These are phyloP conservation scores for Dione vanillae DNA, from an alignment of 2,888 invertebrate genomes.

Conservation along the genomic window DNA sequence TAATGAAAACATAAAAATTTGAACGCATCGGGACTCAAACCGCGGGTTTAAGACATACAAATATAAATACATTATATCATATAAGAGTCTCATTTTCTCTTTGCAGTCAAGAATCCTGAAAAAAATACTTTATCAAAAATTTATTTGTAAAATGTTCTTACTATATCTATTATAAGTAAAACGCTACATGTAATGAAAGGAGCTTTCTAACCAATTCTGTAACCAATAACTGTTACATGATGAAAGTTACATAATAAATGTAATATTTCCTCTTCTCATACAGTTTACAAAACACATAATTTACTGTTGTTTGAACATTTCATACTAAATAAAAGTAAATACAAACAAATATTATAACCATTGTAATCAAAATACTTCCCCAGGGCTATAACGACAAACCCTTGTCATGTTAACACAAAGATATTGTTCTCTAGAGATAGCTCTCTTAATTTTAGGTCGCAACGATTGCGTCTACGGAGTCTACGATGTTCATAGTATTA, in stretches of 20 bases:
- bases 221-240: conserved; percentile 1
- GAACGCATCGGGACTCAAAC: no score
- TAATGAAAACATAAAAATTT: no score
- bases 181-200: no score
- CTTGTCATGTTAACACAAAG: conserved; percentile 48
- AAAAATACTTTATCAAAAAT: no score
- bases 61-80: no score
- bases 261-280: not conserved
- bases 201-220: no score
- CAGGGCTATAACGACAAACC: conserved; percentile 42
- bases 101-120: no score
- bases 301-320: not conserved
- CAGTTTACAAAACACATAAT: not conserved
- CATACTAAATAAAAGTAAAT: conserved; percentile 16
- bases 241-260: conserved; percentile 1
- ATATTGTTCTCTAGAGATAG: conserved; percentile 46
- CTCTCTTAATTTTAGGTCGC: conserved; percentile 42
- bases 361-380: conserved; percentile 37
- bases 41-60: no score
- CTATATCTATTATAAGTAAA: no score
- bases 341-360: conserved; percentile 18
- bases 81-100: no score
- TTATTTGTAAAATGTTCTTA: no score
- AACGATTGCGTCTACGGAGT: conserved; percentile 21
- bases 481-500: conserved; percentile 12